These are phyloP conservation scores for Leptinotarsa peninsularis DNA, from an alignment of 2,888 invertebrate species.

Conservation along the genomic window DNA sequence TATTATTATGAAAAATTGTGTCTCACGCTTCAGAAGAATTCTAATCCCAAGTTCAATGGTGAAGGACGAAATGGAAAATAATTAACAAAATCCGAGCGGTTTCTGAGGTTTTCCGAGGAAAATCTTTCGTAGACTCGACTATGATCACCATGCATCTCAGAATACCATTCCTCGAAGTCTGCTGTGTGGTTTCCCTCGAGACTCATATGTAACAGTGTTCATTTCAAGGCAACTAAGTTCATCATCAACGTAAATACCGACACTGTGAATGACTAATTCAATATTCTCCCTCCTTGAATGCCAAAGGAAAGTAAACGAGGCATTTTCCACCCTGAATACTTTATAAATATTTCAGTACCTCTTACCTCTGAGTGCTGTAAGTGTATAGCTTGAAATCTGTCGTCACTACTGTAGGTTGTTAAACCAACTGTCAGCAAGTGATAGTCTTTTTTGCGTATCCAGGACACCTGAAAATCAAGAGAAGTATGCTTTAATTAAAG, in stretches of 20 bases:
- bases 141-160: not conserved
- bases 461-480: constrained; percentile 76
- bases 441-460: constrained; percentile 88
- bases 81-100: not conserved
- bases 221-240: constrained; percentile 1
- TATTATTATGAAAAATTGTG: no score
- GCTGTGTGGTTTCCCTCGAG: not conserved
- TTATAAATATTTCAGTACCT: constrained; percentile 34
- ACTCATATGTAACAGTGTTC: not conserved
- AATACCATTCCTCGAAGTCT: not conserved
- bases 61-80: not conserved
- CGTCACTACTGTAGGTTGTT: constrained; percentile 90
- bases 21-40: no score
- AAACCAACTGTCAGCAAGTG: constrained; percentile 88
- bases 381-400: constrained; percentile 88
- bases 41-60: not conserved
- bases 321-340: constrained; percentile 21
- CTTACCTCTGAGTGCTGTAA: constrained; percentile 87
- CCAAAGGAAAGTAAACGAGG: constrained; percentile 12
- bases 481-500: not conserved
- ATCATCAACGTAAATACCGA: constrained; percentile 7
- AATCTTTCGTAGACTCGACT: not conserved
- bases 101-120: not conserved
- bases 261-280: constrained; percentile 7
- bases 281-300: constrained; percentile 17